These are phyloP conservation scores for Cassiopea xamachana DNA, from an alignment of 30 jellyfish, hydroid and myxozoan species.

Conservation along the genomic window DNA sequence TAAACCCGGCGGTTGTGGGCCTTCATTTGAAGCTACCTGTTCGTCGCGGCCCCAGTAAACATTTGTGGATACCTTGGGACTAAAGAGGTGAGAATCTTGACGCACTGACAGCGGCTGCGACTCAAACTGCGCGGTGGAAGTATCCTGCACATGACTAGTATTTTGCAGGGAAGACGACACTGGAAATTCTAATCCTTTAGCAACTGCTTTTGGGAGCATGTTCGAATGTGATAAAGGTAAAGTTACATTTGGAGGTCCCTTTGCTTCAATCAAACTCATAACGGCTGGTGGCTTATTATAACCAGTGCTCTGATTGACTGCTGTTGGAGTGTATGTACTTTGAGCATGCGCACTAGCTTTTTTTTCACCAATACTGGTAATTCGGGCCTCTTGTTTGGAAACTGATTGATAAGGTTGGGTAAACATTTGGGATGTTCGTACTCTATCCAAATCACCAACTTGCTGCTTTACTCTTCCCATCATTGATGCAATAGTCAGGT, in stretches of 20 bases:
- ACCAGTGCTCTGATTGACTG: neutral
- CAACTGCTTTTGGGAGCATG: conserved; percentile 63
- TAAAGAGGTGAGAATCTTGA: conserved; percentile 40
- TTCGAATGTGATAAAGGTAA: conserved; percentile 67
- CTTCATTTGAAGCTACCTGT: conserved; percentile 21
- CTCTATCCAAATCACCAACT: conserved; percentile 46
- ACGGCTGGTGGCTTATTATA: neutral
- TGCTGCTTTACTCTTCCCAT: conserved; percentile 68
- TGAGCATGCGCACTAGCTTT: neutral
- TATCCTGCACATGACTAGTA: neutral
- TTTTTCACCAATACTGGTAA: neutral
- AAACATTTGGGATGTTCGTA: conserved; percentile 60
- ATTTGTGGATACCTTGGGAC: conserved; percentile 36
- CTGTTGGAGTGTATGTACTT: neutral
- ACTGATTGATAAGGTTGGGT: conserved; percentile 17
- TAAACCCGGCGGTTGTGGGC: neutral
- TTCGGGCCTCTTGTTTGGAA: conserved; percentile 4
- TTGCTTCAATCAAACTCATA: conserved; percentile 25
- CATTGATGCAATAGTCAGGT: conserved; percentile 54
- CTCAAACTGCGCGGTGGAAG: conserved; percentile 8
- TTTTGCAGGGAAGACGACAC: neutral
- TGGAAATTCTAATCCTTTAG: conserved; percentile 32
- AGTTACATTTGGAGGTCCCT: conserved; percentile 71
- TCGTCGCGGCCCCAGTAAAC: conserved; percentile 73
- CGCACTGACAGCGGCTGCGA: conserved; percentile 14